These are phyloP conservation scores for Papilio xuthus DNA, from an alignment of 1,140 invertebrate species.

Conservation along the genomic window DNA sequence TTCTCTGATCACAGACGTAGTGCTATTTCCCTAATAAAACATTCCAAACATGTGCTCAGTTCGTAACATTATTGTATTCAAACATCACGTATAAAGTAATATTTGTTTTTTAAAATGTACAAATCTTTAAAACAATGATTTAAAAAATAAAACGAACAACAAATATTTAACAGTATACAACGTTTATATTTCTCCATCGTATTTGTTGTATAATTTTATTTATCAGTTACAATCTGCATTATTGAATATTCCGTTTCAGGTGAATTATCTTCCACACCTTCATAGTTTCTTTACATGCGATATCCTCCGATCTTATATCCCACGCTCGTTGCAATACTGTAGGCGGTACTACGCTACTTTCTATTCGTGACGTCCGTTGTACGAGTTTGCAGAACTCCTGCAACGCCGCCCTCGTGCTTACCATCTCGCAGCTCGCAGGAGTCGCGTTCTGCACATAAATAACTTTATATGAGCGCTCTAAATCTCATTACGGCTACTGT, in stretches of 20 bases:
- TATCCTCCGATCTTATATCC: constrained; percentile 3
- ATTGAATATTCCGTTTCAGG: not conserved
- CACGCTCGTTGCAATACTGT: not conserved
- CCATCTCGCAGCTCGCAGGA: constrained; percentile 50
- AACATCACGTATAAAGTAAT: not conserved
- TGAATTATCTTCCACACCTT: not conserved
- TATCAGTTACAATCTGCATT: not conserved
- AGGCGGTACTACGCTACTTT: constrained; percentile 15
- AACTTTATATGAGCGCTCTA: constrained; percentile 79
- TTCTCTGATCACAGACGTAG: not conserved
- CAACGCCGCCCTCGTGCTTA: constrained; percentile 42
- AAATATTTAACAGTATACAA: not conserved
- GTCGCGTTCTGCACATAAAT: constrained; percentile 75
- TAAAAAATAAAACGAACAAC: not conserved
- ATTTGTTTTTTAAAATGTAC: not conserved
- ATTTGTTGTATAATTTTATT: not conserved
- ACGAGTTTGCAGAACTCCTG: constrained; percentile 23
- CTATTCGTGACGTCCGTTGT: constrained; percentile 4
- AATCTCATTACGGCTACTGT: constrained; percentile 78
- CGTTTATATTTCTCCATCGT: not conserved
- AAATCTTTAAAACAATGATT: not conserved
- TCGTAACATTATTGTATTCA: not conserved
- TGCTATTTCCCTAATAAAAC: too few relatives aligned
- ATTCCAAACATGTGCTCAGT: not conserved
- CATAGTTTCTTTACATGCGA: not conserved